Percentiles rank a stretch among this genome's conserved stretches.
phyloP scores from a whole-genome alignment of 2,888 invertebrate species.

The Tetheella fluctuosa region DNA sequence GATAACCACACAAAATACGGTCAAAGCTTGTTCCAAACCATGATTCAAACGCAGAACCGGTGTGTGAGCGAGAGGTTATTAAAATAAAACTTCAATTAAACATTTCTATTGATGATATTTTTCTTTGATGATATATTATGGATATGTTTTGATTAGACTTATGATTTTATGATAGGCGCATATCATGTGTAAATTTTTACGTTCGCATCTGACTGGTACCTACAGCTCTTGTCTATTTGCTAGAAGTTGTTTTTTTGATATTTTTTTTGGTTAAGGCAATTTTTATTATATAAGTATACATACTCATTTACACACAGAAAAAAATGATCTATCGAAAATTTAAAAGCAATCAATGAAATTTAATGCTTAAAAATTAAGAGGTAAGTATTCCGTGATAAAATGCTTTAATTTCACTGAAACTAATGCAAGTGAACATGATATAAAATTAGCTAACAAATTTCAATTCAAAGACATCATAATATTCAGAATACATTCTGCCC shows the following conservation, averaged over 20 bases:
- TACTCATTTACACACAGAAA: no score
- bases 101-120: conserved; percentile 50
- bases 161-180: conserved; percentile 36
- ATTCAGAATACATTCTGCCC: background rate
- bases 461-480: no score
- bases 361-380: no score
- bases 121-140: conserved; percentile 27
- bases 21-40: conserved; percentile 52
- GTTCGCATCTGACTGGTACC: background rate
- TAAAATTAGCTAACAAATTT: background rate
- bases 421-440: no score
- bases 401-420: no score
- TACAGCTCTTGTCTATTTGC: background rate
- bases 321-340: no score
- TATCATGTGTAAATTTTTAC: conserved; percentile 33
- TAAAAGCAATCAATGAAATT: no score
- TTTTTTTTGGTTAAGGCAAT: no score
- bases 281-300: no score
- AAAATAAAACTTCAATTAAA: conserved; percentile 67
- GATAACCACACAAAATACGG: conserved; percentile 74
- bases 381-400: no score
- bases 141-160: conserved; percentile 67
- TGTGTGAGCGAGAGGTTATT: conserved; percentile 53
- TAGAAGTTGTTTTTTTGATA: background rate
- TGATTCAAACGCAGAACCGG: conserved; percentile 28